These are phyloP conservation scores for Lasioglossum calceatum DNA, from an alignment of 2,888 invertebrate genomes.

Conservation along the genomic window DNA sequence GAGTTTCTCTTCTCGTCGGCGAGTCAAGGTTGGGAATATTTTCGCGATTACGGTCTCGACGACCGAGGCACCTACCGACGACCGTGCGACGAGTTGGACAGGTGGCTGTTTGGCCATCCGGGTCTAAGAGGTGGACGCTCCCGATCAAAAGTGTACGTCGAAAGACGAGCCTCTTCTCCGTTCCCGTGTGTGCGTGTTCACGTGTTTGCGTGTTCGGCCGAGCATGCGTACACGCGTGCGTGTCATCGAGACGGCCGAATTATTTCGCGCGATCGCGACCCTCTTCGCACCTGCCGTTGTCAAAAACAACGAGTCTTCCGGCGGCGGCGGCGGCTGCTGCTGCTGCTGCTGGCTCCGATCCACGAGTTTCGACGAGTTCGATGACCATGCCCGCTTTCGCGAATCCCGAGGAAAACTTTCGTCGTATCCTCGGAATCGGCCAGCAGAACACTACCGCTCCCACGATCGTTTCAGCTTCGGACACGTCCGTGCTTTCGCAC, in stretches of 20 bases:
- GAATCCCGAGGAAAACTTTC: not conserved
- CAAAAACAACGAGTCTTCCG: slow-evolving; percentile 29
- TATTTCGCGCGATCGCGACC: slow-evolving; percentile 64
- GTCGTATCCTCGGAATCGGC: not conserved
- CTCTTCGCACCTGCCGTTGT: slow-evolving; percentile 66
- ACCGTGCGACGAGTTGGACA: slow-evolving; percentile 19
- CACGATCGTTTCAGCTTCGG: not conserved
- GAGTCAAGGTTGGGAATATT: slow-evolving; percentile 30
- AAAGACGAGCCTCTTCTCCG: not conserved
- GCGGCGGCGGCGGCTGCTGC: slow-evolving; percentile 20
- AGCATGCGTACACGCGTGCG: slow-evolving; percentile 29
- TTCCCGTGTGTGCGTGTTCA: not conserved
- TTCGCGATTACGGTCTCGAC: slow-evolving; percentile 31
- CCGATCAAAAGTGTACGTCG: slow-evolving; percentile 7
- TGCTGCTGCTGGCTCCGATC: slow-evolving; percentile 28
- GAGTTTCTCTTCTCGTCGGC: slow-evolving; percentile 39
- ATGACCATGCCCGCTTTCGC: not conserved
- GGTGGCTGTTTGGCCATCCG: slow-evolving; percentile 46
- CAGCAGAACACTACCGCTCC: not conserved
- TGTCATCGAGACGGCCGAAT: slow-evolving; percentile 68
- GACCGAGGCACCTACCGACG: not conserved
- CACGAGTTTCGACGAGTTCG: slow-evolving; percentile 8
- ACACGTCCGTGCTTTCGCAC: not conserved
- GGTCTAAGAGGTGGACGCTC: not conserved
- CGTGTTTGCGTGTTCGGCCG: not conserved